Conservation (phyloP, 1,140 invertebrate genomes). For the Andricus grossulariae region DNA sequence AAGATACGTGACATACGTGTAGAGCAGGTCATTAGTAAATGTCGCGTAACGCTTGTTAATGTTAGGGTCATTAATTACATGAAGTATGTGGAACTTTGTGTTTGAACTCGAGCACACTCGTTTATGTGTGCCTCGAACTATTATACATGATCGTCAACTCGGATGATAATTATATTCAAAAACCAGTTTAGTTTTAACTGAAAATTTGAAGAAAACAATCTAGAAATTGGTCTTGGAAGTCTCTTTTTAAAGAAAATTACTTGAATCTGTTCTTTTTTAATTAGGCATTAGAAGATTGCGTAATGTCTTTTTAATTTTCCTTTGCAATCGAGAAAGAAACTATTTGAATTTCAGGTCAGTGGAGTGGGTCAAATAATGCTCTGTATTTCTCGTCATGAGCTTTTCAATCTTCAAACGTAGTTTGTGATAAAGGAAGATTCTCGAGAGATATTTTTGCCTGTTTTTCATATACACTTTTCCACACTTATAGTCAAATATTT, state of each 20-base stretch:
- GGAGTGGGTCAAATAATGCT: not conserved
- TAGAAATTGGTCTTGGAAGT: no score
- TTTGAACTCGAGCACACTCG: constrained; percentile 9
- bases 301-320: not conserved
- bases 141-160: constrained; percentile 33
- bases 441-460: no score
- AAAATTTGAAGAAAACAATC: no score
- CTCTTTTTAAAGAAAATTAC: no score
- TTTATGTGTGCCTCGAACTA: not conserved
- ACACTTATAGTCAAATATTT: not conserved
- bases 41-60: constrained; percentile 15
- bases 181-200: not conserved
- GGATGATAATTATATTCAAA: constrained; percentile 46
- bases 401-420: no score
- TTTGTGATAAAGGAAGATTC: no score
- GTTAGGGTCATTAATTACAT: constrained; percentile 22
- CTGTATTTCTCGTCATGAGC: not conserved
- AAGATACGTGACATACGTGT: not conserved
- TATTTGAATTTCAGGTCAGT: constrained; percentile 4
- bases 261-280: no score
- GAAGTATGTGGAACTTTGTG: constrained; percentile 20
- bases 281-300: no score
- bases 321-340: not conserved
- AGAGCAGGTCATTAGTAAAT: constrained; percentile 17
- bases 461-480: no score